Evolutionary conservation across 37 sponge, comb jelly and placozoan genomes (phyloP).

Genomic region (Beroe ovata): DNA sequence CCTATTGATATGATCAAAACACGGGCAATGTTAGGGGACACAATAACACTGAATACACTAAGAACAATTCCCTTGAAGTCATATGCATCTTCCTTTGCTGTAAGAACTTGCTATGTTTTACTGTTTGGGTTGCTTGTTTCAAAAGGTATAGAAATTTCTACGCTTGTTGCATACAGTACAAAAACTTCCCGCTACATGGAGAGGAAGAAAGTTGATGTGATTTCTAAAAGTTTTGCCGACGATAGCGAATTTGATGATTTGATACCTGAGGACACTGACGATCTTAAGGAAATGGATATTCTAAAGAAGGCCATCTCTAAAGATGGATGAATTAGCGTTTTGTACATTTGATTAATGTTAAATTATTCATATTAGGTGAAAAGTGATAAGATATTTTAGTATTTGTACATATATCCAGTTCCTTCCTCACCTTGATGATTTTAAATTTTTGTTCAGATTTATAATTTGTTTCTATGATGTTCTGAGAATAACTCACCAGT

Average conservation of each 20-base stretch:
- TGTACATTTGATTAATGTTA: no score
- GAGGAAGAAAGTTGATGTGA: background rate
- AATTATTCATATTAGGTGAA: no score
- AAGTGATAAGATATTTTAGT: no score
- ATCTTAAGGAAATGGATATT: background rate
- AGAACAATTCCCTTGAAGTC: background rate
- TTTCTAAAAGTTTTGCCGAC: background rate
- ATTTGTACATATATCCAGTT: no score
- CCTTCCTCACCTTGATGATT: no score
- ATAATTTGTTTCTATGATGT: no score
- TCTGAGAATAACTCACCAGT: no score
- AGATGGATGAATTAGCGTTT: slow-evolving; percentile 8
- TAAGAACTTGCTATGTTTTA: background rate
- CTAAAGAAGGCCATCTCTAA: background rate
- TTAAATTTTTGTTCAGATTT: no score
- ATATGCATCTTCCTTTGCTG: background rate
- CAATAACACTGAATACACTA: background rate
- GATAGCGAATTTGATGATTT: slow-evolving; percentile 54
- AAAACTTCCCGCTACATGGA: background rate
- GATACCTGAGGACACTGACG: background rate
- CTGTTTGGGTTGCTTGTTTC: background rate
- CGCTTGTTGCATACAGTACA: background rate
- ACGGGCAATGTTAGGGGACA: slow-evolving; percentile 30
- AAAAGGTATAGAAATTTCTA: background rate
- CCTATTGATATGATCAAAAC: slow-evolving; percentile 51